Evolutionary conservation across 2,888 invertebrate species (phyloP), one percentile per base, ranked within the genome.

Genomic region (Chamaedrilus cognettii): DNA sequence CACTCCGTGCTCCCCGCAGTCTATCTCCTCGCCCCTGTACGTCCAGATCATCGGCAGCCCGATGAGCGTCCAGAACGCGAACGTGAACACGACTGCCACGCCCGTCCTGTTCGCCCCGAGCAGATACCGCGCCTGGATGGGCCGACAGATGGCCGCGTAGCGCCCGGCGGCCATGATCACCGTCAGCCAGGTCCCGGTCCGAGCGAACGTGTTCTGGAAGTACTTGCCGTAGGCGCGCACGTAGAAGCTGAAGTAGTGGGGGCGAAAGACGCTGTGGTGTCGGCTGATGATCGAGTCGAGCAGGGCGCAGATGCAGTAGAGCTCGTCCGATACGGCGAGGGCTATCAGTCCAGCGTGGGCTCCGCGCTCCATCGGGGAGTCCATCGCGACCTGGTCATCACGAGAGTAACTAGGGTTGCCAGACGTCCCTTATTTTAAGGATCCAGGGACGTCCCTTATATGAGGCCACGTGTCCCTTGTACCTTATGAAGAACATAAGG

Each of bases 101-200:
- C 78, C 66, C 1, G 80, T 79, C 31, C 75, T 72, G 28, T 73
- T 73, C 26, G 79, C 66, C 1, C 79, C 78, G 42, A 81, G 78
- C 3, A 80, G 86, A 4, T 90, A 89, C 58, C 89, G 85, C 23
- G 88, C 87, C 74, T 88, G 87, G 5, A 90, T 88, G 3, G 90
- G 90, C 83, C 89, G 90, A 76, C 90, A 90, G 4, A 91, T 90
- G 70, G 90, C 90, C 32, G 90, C 88, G 82, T 90, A 90, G 55
- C 91, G 86, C 79, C 90, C 90, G 68, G 90, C 86, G 28, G 91
- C 90, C 74, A 91, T 85, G 5, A 90, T 89, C 60, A 90, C 84
- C 15, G 91, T 87, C 88, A 91, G 89, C 87, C 90, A 87, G 3
- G 90, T 91, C 62, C 90, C 90, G 3, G 90, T 88, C 49, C 90